Evolutionary conservation across 1,140 invertebrate genomes (phyloP), one percentile per base, ranked within the genome.

Genomic region (Neotoxoptera formosana): DNA sequence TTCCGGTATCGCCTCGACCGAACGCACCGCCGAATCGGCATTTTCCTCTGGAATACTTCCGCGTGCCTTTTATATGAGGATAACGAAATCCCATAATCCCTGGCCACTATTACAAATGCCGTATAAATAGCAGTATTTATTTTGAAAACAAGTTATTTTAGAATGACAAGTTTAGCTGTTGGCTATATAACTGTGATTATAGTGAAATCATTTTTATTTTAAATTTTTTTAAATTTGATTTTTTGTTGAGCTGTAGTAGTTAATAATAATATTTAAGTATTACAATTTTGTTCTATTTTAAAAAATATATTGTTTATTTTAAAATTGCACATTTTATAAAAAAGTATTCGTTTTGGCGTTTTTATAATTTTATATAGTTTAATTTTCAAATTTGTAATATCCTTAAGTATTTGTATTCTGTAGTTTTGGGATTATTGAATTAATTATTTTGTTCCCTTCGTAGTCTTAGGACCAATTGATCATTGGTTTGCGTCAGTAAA

Each of bases 31-130:
- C 91, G 91, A 92, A 53, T 92, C n/a, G 91, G 91, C 91, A 21
- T 92, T 92, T 92, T 76, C 76, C 76, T 81, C 67, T 7, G 36
- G n/a, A 81, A 76, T 67, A 47, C 60, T 91, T 45, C 90, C 30
- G 36, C 76, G 76, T 48, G 47, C 45, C 14, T 92, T 91, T 76
- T 47, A 76, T 56, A 56, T 9, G 88, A 56, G 48, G 51, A 89
- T 67, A 91, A 76, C 90, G 90, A 92, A 92, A 92, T 92, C 91
- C 91, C 20, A 83, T 92, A 92, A 92, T 92, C 91, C 47, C n/a
- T 48, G 41, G 9, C n/a, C 30, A 25, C 88, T 56, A 53, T 89
- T 89, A 89, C 34, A 89, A 36, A 89, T 56, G 21, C 88, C 7
- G n/a, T 56, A 89, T 56, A 89, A 89, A 89, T 89, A 89, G 34